Conservation (phyloP, 2,113 vertebrate genomes). For the Origma solitaria region DNA sequence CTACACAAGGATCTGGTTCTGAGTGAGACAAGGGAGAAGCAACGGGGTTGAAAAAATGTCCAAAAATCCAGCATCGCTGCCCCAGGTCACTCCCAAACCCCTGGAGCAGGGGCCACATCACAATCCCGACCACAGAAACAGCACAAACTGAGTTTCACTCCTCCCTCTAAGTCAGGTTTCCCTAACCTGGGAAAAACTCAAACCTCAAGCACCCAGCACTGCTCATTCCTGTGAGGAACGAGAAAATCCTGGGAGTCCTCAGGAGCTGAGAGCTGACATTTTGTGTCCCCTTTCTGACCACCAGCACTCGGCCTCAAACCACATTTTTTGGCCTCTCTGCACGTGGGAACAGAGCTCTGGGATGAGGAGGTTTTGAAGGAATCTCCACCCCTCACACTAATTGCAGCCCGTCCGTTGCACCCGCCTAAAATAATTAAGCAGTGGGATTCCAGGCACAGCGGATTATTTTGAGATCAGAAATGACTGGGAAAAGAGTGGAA, state of each 20-base stretch:
- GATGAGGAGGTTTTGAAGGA: not conserved
- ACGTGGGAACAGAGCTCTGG: not conserved
- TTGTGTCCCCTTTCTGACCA: not conserved
- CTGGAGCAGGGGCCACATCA: too few relatives aligned
- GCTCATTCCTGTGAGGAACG: not conserved
- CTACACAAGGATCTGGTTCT: too few relatives aligned
- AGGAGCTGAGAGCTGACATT: not conserved
- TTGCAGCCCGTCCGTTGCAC: not conserved
- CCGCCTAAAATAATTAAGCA: conserved; percentile 21
- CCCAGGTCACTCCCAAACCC: too few relatives aligned
- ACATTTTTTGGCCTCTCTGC: not conserved
- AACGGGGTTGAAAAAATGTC: too few relatives aligned
- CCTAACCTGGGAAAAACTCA: not conserved
- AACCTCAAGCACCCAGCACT: not conserved
- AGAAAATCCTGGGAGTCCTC: not conserved
- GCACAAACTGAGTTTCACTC: not conserved
- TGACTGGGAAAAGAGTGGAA: not conserved
- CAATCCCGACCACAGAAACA: too few relatives aligned
- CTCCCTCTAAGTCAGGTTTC: not conserved
- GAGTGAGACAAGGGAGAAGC: too few relatives aligned
- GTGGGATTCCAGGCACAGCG: not conserved
- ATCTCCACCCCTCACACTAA: not conserved
- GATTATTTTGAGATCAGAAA: conserved; percentile 47
- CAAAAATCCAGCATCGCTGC: too few relatives aligned
- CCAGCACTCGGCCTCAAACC: not conserved